These are phyloP conservation scores for Carollia perspicillata DNA, from an alignment of 2,113 vertebrate genomes.

Conservation along the genomic window DNA sequence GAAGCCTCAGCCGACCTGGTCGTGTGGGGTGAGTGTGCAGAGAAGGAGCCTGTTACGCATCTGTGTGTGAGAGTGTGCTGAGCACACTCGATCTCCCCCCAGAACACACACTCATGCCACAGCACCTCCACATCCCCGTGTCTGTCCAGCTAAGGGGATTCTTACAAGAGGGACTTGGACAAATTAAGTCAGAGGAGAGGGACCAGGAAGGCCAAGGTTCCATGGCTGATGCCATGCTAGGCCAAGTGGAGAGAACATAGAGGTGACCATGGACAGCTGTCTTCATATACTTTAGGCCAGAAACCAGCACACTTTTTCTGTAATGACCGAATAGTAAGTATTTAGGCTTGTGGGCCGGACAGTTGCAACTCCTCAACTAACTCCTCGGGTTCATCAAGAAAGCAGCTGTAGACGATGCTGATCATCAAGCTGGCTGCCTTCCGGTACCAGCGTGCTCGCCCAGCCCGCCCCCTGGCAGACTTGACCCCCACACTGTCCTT, in stretches of 20 bases:
- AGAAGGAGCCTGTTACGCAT: rapidly evolving
- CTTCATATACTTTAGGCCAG: background rate
- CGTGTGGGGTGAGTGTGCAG: constrained; percentile 91
- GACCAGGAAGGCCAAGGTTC: background rate
- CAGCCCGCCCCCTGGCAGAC: background rate
- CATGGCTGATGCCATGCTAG: rapidly evolving
- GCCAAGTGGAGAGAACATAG: rapidly evolving
- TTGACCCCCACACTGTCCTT: background rate
- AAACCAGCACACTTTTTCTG: background rate
- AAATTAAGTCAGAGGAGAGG: background rate
- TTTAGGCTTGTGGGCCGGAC: background rate
- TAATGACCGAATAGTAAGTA: background rate
- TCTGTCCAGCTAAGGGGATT: no score
- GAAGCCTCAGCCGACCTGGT: constrained; percentile 93
- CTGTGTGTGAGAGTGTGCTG: rapidly evolving
- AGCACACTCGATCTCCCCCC: rapidly evolving
- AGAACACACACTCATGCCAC: background rate
- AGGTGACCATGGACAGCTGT: background rate
- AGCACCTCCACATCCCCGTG: rapidly evolving
- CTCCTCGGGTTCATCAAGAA: background rate
- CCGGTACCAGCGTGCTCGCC: rapidly evolving
- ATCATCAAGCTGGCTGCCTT: rapidly evolving
- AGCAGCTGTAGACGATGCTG: rapidly evolving
- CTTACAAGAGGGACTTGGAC: background rate
- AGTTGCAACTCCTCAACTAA: rapidly evolving